Percentiles rank a stretch among this genome's conserved stretches.
Evolutionary conservation across 2,797 vertebrate genomes (phyloP).

Genomic region (Alectoris magna): DNA sequence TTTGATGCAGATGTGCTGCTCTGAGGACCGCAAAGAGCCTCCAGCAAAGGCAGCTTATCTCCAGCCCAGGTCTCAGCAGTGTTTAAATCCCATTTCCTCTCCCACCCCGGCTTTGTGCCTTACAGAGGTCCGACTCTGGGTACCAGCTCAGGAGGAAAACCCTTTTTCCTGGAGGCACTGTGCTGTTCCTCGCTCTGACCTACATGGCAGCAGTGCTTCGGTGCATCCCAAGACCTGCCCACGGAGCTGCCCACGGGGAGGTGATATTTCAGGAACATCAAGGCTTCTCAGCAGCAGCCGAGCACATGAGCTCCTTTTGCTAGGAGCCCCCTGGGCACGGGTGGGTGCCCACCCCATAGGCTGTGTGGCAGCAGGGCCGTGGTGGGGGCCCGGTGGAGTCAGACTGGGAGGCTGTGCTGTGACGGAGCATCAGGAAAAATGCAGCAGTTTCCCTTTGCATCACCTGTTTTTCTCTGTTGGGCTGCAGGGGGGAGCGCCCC

Average conservation of each 20-base stretch:
- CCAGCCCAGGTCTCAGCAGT: not conserved
- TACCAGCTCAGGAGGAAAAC: slow-evolving; percentile 35
- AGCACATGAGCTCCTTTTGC: slow-evolving; percentile 37
- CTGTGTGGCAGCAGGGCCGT: not conserved
- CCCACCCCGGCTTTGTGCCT: not conserved
- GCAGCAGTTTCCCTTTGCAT: not conserved
- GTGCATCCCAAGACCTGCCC: slow-evolving; percentile 17
- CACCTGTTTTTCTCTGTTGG: not conserved
- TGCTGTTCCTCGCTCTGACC: slow-evolving; percentile 49
- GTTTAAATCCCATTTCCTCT: not conserved
- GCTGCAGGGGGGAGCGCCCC: too few species aligned
- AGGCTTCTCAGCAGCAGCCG: slow-evolving; percentile 45
- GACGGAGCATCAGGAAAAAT: not conserved
- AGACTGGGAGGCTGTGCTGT: not conserved
- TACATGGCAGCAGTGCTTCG: slow-evolving; percentile 47
- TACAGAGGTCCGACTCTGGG: not conserved
- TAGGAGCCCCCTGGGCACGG: not conserved
- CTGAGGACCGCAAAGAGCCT: not conserved
- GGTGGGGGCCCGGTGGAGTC: not conserved
- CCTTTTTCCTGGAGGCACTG: slow-evolving; percentile 57
- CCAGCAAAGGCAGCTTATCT: not conserved
- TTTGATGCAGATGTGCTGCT: not conserved
- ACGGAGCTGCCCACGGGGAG: slow-evolving; percentile 55
- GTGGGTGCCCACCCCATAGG: not conserved
- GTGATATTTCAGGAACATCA: slow-evolving; percentile 53